phyloP scores from a whole-genome alignment of 2,797 vertebrate genomes.

The Carapus acus region DNA sequence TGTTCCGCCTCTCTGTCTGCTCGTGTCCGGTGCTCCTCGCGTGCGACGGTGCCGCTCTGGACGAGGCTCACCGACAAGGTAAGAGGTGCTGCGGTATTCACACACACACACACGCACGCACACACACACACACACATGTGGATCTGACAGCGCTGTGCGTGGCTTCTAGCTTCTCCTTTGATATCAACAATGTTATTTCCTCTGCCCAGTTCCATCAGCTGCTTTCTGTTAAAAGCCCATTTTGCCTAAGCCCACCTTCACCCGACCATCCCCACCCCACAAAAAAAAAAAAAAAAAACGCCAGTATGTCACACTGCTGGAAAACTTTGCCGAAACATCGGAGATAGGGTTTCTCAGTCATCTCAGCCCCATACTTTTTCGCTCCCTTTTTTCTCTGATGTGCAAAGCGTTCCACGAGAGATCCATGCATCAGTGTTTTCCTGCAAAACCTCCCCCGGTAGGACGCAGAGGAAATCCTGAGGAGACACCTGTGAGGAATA shows the following conservation, averaged over 20 bases:
- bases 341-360: too few relatives aligned
- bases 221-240: background rate
- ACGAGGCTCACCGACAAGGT: constrained; percentile 72
- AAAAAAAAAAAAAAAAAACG: too few relatives aligned
- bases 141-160: constrained; percentile 12
- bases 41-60: constrained; percentile 68
- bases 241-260: background rate
- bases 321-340: too few relatives aligned
- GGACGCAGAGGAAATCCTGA: constrained; percentile 34
- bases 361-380: too few relatives aligned
- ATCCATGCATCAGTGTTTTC: constrained; percentile 4
- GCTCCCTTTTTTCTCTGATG: background rate
- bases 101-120: constrained; percentile 3
- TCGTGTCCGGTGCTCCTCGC: constrained; percentile 71
- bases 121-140: constrained; percentile 3
- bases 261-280: too few relatives aligned
- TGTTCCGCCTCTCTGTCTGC: too few relatives aligned
- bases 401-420: constrained; percentile 26
- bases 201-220: background rate
- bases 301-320: too few relatives aligned
- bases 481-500: constrained; percentile 56
- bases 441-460: constrained; percentile 30
- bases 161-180: background rate
- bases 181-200: background rate
- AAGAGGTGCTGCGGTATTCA: constrained; percentile 60